These are phyloP conservation scores for Drosophila takahashii DNA, from an alignment of 1,140 invertebrate genomes.

Conservation along the genomic window DNA sequence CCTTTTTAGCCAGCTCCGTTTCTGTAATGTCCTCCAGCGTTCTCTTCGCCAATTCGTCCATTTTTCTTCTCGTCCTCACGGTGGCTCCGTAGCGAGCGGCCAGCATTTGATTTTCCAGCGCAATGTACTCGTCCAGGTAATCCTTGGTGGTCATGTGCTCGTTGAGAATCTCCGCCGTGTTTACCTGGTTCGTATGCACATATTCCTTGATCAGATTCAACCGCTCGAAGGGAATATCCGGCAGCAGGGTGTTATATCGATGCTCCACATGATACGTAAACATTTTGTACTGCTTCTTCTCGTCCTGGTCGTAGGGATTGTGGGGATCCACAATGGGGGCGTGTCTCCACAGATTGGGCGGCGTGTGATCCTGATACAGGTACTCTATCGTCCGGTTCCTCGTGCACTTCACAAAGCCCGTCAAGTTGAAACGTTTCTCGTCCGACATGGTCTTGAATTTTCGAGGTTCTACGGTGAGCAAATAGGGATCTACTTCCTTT, in stretches of 20 bases:
- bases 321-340: constrained; percentile 66
- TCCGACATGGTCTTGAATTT: constrained; percentile 61
- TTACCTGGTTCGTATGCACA: constrained; percentile 59
- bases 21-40: neutral
- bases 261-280: constrained; percentile 79
- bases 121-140: constrained; percentile 68
- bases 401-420: constrained; percentile 49
- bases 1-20: constrained; percentile 5
- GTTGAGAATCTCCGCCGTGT: constrained; percentile 39
- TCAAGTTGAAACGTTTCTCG: constrained; percentile 62
- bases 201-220: constrained; percentile 78
- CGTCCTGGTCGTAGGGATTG: constrained; percentile 70
- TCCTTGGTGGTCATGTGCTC: constrained; percentile 58
- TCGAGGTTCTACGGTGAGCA: constrained; percentile 52
- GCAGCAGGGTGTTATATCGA: constrained; percentile 76
- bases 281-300: constrained; percentile 80
- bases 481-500: constrained; percentile 63
- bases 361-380: constrained; percentile 70
- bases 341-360: constrained; percentile 64
- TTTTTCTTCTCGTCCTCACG: constrained; percentile 1
- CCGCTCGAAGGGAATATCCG: constrained; percentile 76
- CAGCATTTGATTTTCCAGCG: constrained; percentile 73
- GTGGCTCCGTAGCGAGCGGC: constrained; percentile 63
- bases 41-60: constrained; percentile 18
- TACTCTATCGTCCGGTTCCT: constrained; percentile 56